A percentile compares a stretch with the other conserved stretches of the same genome.
Evolutionary conservation across 1,140 invertebrate genomes (phyloP).

Genomic region (Neelides sp.): DNA sequence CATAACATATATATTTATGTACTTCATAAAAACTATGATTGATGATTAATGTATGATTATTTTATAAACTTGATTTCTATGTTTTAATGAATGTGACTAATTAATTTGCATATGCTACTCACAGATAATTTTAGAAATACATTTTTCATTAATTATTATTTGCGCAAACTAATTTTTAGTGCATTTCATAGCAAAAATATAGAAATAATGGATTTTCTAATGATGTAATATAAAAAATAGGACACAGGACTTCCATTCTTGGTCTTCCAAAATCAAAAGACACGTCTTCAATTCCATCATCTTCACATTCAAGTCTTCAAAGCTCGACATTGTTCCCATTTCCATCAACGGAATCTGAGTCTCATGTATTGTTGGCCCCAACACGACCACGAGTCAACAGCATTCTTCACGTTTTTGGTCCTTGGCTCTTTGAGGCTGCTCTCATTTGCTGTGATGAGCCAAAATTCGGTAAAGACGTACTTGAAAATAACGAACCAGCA

Average conservation of each 20-base stretch:
- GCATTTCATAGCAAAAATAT: too few relatives aligned
- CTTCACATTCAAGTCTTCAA: constrained; percentile 23
- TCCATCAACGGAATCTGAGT: background rate
- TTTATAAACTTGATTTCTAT: too few relatives aligned
- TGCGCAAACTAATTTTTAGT: too few relatives aligned
- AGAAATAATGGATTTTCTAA: too few relatives aligned
- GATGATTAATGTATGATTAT: too few relatives aligned
- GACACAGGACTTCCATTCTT: too few relatives aligned
- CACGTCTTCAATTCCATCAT: constrained; percentile 47
- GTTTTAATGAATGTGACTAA: background rate
- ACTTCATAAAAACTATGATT: too few relatives aligned
- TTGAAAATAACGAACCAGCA: constrained; percentile 2
- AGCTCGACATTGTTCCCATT: constrained; percentile 7
- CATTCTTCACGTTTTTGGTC: constrained; percentile 86
- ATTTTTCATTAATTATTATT: background rate
- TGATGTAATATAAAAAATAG: too few relatives aligned
- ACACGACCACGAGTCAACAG: constrained; percentile 79
- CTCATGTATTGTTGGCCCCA: constrained; percentile 45
- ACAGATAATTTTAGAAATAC: background rate
- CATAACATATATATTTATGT: too few relatives aligned
- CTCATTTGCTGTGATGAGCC: constrained; percentile 58
- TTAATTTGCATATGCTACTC: background rate
- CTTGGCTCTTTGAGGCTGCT: constrained; percentile 92
- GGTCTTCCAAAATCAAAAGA: constrained; percentile 59
- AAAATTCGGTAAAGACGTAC: constrained; percentile 30